Percentiles rank a stretch among this genome's conserved stretches.
Conservation (phyloP, 2,797 vertebrate species). For the Clarias pachynema region DNA sequence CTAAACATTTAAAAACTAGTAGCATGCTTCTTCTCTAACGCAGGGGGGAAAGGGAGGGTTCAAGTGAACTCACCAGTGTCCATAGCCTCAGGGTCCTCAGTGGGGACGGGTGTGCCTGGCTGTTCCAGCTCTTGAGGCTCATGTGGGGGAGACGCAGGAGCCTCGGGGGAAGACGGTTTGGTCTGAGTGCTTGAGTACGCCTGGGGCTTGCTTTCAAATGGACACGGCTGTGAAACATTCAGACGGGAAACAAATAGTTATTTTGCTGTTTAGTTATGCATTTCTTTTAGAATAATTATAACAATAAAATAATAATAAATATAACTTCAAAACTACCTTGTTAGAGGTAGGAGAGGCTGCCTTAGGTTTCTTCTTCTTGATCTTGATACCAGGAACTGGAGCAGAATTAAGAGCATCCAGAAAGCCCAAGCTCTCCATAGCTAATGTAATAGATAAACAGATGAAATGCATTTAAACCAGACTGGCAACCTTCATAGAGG, state of each 20-base stretch:
- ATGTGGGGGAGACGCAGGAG: slow-evolving; percentile 62
- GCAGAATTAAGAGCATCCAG: slow-evolving; percentile 94
- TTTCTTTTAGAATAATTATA: neutral
- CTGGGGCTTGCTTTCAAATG: slow-evolving; percentile 84
- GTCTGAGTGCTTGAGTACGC: slow-evolving; percentile 68
- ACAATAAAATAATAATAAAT: neutral
- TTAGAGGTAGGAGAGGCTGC: slow-evolving; percentile 86
- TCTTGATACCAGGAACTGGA: slow-evolving; percentile 92
- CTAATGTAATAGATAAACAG: slow-evolving; percentile 63
- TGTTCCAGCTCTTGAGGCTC: slow-evolving; percentile 85
- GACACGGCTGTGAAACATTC: slow-evolving; percentile 74
- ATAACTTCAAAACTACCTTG: slow-evolving; percentile 77
- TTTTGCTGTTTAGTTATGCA: neutral
- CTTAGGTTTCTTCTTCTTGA: slow-evolving; percentile 94
- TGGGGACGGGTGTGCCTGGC: slow-evolving; percentile 88
- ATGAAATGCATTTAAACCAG: neutral
- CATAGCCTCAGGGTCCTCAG: slow-evolving; percentile 84
- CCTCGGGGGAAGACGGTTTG: slow-evolving; percentile 87
- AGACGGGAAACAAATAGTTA: neutral
- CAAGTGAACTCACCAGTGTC: slow-evolving; percentile 76
- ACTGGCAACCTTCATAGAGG: neutral
- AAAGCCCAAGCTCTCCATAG: slow-evolving; percentile 92
- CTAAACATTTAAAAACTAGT: neutral
- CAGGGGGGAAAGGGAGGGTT: neutral
- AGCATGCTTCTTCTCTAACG: slow-evolving; percentile 43